A percentile compares a stretch with the other conserved stretches of the same genome.
Evolutionary conservation across 2,113 vertebrate species (phyloP).

Genomic region (Bos javanicus): DNA sequence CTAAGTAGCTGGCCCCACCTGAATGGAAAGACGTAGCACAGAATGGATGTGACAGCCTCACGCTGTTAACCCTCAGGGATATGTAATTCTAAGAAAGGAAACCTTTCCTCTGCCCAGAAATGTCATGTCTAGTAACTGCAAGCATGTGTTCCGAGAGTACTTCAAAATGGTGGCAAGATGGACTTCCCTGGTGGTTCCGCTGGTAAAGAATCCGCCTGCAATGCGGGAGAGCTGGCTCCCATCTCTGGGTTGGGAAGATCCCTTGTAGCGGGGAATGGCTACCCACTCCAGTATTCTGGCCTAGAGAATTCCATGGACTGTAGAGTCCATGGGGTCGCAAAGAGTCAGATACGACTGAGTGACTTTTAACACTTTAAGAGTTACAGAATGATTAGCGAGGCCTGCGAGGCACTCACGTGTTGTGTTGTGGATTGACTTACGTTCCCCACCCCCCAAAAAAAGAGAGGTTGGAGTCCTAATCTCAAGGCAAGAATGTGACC

Average conservation of each 20-base stretch:
- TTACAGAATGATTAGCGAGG: not conserved
- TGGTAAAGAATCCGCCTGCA: not conserved
- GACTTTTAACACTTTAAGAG: not conserved
- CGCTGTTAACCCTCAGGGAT: not conserved
- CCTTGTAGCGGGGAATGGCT: not conserved
- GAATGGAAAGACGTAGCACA: not conserved
- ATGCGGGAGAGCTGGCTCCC: not conserved
- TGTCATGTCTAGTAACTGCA: not conserved
- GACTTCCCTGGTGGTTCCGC: rapidly evolving
- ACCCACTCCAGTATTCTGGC: not conserved
- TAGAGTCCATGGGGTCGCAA: not conserved
- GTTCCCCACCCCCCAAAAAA: not conserved
- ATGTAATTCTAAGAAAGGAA: not conserved
- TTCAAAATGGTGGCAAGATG: not conserved
- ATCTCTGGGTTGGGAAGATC: not conserved
- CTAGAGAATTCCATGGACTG: not conserved
- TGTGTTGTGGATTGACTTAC: not conserved
- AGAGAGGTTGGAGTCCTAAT: not conserved
- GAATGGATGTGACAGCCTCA: not conserved
- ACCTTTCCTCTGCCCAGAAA: not conserved
- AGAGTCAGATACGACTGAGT: not conserved
- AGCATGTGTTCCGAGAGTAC: not conserved
- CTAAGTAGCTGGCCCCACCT: not conserved
- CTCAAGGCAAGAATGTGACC: not conserved
- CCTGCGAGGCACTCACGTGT: not conserved